These are phyloP conservation scores for Zootoca vivipara DNA, from an alignment of 2,113 vertebrate genomes.

Conservation along the genomic window DNA sequence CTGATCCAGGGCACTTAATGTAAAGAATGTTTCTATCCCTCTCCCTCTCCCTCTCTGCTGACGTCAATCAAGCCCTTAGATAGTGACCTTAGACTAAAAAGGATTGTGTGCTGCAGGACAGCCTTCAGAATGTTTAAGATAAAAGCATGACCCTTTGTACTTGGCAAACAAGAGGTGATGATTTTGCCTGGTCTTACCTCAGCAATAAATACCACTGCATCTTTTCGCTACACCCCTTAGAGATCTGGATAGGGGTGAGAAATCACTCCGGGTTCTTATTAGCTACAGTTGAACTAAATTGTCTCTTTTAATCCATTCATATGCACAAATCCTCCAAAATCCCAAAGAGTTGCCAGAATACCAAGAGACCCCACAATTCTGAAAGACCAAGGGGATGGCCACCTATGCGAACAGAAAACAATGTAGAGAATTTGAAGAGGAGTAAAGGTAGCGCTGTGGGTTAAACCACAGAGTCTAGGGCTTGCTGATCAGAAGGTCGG, in stretches of 20 bases:
- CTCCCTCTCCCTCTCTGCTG: background rate
- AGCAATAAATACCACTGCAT: background rate
- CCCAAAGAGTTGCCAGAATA: background rate
- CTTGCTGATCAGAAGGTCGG: too few species aligned
- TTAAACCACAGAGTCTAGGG: too few species aligned
- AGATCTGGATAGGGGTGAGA: background rate
- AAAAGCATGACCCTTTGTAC: background rate
- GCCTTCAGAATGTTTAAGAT: background rate
- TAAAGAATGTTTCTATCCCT: background rate
- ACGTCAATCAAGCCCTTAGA: constrained; percentile 8
- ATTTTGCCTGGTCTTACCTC: background rate
- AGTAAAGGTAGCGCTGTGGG: too few species aligned
- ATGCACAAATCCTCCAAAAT: background rate
- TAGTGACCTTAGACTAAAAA: background rate
- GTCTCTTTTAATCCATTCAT: background rate
- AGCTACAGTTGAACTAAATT: background rate
- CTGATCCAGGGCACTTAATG: background rate
- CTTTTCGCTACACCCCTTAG: background rate
- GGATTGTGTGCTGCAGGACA: background rate
- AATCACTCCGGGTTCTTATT: background rate
- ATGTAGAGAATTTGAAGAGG: background rate
- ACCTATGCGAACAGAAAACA: too few species aligned
- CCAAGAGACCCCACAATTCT: too few species aligned
- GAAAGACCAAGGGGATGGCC: too few species aligned
- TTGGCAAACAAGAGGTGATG: background rate